Percentiles rank a stretch among this genome's conserved stretches.
These are phyloP conservation scores for Drosophila pullipes DNA, from an alignment of 2,888 invertebrate genomes.

Conservation along the genomic window DNA sequence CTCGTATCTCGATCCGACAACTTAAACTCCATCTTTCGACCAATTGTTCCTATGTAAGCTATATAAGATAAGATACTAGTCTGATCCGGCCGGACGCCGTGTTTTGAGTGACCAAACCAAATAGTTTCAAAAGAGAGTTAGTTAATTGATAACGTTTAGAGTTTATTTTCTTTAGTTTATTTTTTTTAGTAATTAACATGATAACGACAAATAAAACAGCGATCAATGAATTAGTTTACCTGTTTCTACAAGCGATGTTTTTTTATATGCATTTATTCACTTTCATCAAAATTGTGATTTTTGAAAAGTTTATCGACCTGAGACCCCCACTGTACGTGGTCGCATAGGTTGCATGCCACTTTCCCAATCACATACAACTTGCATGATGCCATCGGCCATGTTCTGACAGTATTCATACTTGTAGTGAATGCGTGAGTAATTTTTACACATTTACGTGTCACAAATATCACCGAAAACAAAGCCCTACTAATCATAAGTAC, in stretches of 20 bases:
- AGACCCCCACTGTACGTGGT: background rate
- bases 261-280: too few species aligned
- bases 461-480: background rate
- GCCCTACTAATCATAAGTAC: background rate
- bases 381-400: conserved; percentile 10
- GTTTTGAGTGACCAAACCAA: too few species aligned
- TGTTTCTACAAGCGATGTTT: background rate
- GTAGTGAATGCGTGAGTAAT: background rate
- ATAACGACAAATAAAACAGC: background rate
- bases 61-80: too few species aligned
- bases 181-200: background rate
- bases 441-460: background rate
- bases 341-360: conserved; percentile 39
- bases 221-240: background rate
- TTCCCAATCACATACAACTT: conserved; percentile 33
- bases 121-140: too few species aligned
- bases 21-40: too few species aligned
- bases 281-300: too few species aligned
- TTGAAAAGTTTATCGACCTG: background rate
- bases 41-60: too few species aligned
- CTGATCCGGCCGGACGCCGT: too few species aligned
- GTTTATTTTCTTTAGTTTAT: too few species aligned
- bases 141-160: too few species aligned
- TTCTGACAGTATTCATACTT: conserved; percentile 8
- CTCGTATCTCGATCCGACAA: too few species aligned